Conservation (phyloP, 1,140 invertebrate species). For the Fopius arisanus region DNA sequence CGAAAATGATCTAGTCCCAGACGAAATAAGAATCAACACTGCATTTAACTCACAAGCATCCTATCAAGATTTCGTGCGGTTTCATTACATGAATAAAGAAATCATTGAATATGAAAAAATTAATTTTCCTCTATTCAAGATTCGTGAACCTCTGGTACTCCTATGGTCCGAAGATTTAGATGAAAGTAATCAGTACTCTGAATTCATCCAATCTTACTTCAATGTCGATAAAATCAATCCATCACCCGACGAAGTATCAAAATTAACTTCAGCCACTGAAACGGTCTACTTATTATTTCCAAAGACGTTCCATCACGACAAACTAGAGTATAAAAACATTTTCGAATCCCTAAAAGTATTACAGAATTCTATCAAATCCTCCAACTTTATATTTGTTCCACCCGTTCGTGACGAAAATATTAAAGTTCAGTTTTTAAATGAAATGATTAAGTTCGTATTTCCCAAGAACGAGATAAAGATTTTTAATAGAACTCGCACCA, state of each 20-base stretch:
- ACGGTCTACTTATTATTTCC: slow-evolving; percentile 37
- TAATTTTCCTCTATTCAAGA: slow-evolving; percentile 32
- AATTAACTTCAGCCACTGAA: slow-evolving; percentile 35
- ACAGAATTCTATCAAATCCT: neutral
- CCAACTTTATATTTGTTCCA: neutral
- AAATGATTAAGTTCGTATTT: neutral
- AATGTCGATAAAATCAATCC: slow-evolving; percentile 28
- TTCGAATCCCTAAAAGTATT: slow-evolving; percentile 43
- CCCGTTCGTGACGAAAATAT: neutral
- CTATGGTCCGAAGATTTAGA: slow-evolving; percentile 45
- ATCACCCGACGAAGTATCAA: slow-evolving; percentile 5
- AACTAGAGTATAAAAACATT: slow-evolving; percentile 41
- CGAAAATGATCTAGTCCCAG: neutral
- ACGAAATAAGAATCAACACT: neutral
- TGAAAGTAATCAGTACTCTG: slow-evolving; percentile 39
- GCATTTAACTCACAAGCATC: neutral
- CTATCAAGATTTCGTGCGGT: slow-evolving; percentile 46
- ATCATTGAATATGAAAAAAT: slow-evolving; percentile 38
- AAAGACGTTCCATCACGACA: slow-evolving; percentile 43
- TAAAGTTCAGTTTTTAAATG: neutral
- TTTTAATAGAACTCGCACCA: neutral
- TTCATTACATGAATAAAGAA: slow-evolving; percentile 41
- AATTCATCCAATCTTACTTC: slow-evolving; percentile 30
- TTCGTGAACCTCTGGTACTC: slow-evolving; percentile 36
- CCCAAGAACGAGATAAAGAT: neutral